Base-by-base conservation (phyloP, 2,113 vertebrate genomes). In the Oryctolagus cuniculus region DNA sequence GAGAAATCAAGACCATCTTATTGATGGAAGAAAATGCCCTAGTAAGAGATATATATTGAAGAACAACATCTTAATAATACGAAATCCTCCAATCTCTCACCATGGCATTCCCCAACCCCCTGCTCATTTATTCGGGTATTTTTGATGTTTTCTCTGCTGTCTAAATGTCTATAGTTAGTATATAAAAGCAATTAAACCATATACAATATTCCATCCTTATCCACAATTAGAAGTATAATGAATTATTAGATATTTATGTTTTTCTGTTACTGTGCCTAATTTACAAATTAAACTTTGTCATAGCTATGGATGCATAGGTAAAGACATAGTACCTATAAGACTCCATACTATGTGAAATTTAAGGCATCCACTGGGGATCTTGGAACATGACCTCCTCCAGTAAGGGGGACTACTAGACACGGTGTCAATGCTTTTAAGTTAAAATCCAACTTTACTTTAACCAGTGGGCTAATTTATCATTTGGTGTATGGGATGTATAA, bases 321-420 rank as follows among this genome's bases (percentile, higher is more conserved):
- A 94, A 58, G 82, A 93, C 90, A 95, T 83, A 85, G 93, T 73
- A 85, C 90, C 85, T 85, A 16, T 74, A 94, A 38, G 81, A 86
- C 85, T 96, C 90, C 90, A 91, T 44, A 44, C 90, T 95, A 82
- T 92, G 93, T 70, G 44, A 44, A 44, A 44, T 44, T 44, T 44
- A 44, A 44, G 38, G 38, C 38, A 44, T 44, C 38, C 5, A 44
- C 38, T 44, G 38, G 38, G 38, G 38, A 44, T 44, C 5, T 5
- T 44, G 38, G 38, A 44, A 44, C 38, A 44, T 44, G 38, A 44
- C 5, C 38, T 5, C 38, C 38, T 5, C 38, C 5, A 6, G 38
- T 5, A 44, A 44, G 38, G 38, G 38, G 38, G 5, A 44, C 38
- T 44, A 44, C 38, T 44, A 5, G 38, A 44, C 38, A 44, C 5